These are phyloP conservation scores for Papilio polytes DNA, from an alignment of 1,140 invertebrate species.

Conservation along the genomic window DNA sequence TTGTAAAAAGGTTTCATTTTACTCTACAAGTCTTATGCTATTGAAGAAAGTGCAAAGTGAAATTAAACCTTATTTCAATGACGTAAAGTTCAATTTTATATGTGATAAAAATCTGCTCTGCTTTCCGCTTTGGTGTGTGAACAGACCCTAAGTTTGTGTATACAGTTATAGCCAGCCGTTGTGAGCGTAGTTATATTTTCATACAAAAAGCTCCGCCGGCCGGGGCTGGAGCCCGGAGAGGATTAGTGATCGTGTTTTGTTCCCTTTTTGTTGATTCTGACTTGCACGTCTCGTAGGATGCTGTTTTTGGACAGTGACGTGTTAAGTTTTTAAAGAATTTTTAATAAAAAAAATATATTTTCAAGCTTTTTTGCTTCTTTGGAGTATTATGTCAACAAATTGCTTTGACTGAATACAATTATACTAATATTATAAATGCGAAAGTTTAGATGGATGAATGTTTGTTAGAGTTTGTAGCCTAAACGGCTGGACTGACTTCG, in stretches of 20 bases:
- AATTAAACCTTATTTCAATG: no score
- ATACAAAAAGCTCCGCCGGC: constrained; percentile 10
- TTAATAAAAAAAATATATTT: background rate
- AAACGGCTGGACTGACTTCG: no score
- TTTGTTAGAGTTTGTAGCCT: no score
- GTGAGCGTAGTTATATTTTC: constrained; percentile 4
- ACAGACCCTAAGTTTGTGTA: background rate
- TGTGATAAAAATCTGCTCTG: no score
- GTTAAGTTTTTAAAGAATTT: background rate
- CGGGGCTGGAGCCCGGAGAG: background rate
- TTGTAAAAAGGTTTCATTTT: no score
- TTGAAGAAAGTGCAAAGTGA: no score
- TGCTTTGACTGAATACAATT: no score
- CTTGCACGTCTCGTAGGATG: constrained; percentile 15
- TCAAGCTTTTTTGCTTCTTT: background rate
- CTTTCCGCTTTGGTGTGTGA: no score
- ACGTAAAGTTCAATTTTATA: no score
- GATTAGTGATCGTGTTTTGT: constrained; percentile 32
- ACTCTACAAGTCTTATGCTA: no score
- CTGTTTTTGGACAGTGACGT: background rate
- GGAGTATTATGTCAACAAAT: background rate
- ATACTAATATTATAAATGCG: no score
- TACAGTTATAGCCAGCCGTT: constrained; percentile 4
- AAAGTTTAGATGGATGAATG: no score
- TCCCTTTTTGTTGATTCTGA: constrained; percentile 21